Evolutionary conservation across 2,888 invertebrate species (phyloP).

Genomic region (Diarsia rubi): DNA sequence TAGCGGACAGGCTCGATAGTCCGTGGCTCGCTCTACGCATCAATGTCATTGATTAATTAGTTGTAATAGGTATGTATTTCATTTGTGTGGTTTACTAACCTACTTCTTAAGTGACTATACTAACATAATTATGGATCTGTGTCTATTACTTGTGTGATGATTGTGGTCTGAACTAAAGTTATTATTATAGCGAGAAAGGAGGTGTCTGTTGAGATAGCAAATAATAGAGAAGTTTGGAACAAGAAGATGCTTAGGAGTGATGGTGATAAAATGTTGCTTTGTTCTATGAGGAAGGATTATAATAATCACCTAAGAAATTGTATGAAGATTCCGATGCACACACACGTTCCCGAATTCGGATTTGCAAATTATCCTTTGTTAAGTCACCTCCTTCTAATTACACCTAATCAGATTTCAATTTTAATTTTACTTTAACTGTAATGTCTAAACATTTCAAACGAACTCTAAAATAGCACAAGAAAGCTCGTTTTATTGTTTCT

Average conservation of each 20-base stretch:
- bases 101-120: too few relatives aligned
- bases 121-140: too few relatives aligned
- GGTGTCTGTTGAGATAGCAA: too few relatives aligned
- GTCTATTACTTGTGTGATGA: too few relatives aligned
- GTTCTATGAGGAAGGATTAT: background rate
- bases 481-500: slow-evolving; percentile 20
- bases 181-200: too few relatives aligned
- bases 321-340: background rate
- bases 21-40: too few relatives aligned
- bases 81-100: too few relatives aligned
- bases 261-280: background rate
- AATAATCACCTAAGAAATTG: background rate
- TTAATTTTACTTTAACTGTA: background rate
- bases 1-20: too few relatives aligned
- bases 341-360: background rate
- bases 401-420: background rate
- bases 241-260: background rate
- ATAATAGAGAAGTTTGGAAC: too few relatives aligned
- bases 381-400: background rate
- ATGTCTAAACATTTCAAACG: slow-evolving; percentile 11
- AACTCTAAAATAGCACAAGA: slow-evolving; percentile 2
- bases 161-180: too few relatives aligned
- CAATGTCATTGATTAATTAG: too few relatives aligned
- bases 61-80: too few relatives aligned
- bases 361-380: background rate